Evolutionary conservation across 2,797 vertebrate genomes (phyloP), one percentile per base, ranked within the genome.

Genomic region (Pteropus rufus): DNA sequence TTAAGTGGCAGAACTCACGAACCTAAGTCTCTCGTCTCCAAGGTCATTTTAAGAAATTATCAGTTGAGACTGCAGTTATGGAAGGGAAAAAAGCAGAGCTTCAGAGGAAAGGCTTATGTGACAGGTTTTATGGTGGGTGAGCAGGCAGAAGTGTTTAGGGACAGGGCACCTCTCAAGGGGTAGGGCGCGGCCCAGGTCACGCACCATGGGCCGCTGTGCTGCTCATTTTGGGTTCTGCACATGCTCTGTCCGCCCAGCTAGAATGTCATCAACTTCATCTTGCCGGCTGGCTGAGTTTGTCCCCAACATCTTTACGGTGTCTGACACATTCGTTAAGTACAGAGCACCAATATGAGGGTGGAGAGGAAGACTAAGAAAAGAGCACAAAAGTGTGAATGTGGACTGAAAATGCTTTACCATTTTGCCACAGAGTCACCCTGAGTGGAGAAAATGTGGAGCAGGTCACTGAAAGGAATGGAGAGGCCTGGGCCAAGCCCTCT

Each of bases 41-140:
- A 44, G 34, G 4, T 29, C 7, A 6, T 58, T 72, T 80, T 31
- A 84, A 80, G 65, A 92, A 90, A 89, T 36, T 39, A 49, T 89
- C 60, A 3, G 39, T 11, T 54, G 83, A 88, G 67, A 87, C 8
- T 64, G 73, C 34, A 92, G 1, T 72, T 46, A 21, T 31, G 14
- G 58, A 67, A 49, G 52, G 58, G 81, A 70, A 84, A 79, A 69
- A 79, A 44, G 58, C 46, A 92, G 56, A 70, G 56, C 89, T 64
- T 67, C 56, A 81, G 15, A 91, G 67, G 64, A 75, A 82, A 64
- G 54, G 41, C 60, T 10, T 19, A 7, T 31, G 26, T 21, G 83
- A 73, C 93, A 92, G 95, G 96, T 81, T 93, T 97, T 39, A 92
- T 70, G 92, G 95, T 94, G 93, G 88, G 52, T 86, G 77, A 92